Conservation (phyloP, 2,888 invertebrate species). For the Melanostoma mellinum region DNA sequence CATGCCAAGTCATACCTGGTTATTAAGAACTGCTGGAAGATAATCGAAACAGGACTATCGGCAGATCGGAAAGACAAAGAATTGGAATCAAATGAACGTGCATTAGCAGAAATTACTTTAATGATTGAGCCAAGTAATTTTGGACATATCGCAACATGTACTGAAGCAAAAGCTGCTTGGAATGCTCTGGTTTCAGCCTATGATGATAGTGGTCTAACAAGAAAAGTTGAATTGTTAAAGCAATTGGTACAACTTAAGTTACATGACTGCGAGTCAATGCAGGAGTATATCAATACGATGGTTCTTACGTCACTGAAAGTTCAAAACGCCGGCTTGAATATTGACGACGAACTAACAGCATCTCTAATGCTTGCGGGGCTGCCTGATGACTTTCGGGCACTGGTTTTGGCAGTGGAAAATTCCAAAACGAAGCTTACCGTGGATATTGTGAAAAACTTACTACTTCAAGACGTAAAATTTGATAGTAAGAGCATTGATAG, state of each 20-base stretch:
- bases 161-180: no score
- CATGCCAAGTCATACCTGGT: constrained; percentile 66
- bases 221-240: no score
- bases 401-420: constrained; percentile 62
- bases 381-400: constrained; percentile 50
- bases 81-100: constrained; percentile 52
- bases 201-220: no score
- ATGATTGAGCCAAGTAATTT: constrained; percentile 72
- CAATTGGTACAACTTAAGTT: no score
- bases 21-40: constrained; percentile 59
- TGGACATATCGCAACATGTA: no score
- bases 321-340: constrained; percentile 56
- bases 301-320: constrained; percentile 64
- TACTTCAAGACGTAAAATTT: constrained; percentile 65
- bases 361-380: constrained; percentile 63
- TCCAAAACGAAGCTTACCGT: constrained; percentile 44
- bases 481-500: constrained; percentile 40
- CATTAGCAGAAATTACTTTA: constrained; percentile 72
- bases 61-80: constrained; percentile 41
- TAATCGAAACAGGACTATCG: constrained; percentile 52
- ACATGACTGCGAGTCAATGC: constrained; percentile 54
- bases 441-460: constrained; percentile 53
- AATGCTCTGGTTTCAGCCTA: no score
- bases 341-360: constrained; percentile 64
- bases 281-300: constrained; percentile 70